phyloP scores from a whole-genome alignment of 1,140 invertebrate species.

The Aplysia californica region DNA sequence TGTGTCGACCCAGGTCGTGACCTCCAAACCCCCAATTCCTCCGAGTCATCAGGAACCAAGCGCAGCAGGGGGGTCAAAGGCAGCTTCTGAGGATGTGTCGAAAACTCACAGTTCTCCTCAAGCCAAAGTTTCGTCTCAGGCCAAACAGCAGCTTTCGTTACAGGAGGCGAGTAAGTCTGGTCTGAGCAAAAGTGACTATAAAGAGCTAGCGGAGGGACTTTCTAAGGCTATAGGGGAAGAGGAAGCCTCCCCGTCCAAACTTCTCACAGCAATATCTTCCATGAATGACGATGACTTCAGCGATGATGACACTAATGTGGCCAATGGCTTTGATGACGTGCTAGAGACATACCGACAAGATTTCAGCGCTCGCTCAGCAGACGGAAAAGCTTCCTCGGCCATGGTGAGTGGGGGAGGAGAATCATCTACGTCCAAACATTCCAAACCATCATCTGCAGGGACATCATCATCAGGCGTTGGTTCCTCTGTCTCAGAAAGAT shows the following conservation, averaged over 20 bases:
- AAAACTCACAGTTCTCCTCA: too few relatives aligned
- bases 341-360: constrained; percentile 34
- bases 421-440: too few relatives aligned
- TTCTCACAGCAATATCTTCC: not conserved
- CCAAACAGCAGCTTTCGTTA: too few relatives aligned
- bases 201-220: constrained; percentile 37
- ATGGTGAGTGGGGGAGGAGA: too few relatives aligned
- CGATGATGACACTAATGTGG: constrained; percentile 54
- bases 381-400: too few relatives aligned
- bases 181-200: constrained; percentile 22
- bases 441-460: too few relatives aligned
- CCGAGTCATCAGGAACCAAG: constrained; percentile 8
- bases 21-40: constrained; percentile 15
- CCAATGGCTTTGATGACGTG: constrained; percentile 53
- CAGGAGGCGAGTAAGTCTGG: not conserved
- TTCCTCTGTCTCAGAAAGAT: too few relatives aligned
- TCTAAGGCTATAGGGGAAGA: constrained; percentile 41
- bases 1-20: constrained; percentile 8
- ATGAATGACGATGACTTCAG: constrained; percentile 45
- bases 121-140: too few relatives aligned
- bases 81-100: not conserved
- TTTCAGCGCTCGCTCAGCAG: not conserved
- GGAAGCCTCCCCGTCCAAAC: not conserved
- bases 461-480: too few relatives aligned
- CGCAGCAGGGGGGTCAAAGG: not conserved